Evolutionary conservation across 2,888 invertebrate species (phyloP), one percentile per base, ranked within the genome.

Genomic region (Athrips mouffetella): DNA sequence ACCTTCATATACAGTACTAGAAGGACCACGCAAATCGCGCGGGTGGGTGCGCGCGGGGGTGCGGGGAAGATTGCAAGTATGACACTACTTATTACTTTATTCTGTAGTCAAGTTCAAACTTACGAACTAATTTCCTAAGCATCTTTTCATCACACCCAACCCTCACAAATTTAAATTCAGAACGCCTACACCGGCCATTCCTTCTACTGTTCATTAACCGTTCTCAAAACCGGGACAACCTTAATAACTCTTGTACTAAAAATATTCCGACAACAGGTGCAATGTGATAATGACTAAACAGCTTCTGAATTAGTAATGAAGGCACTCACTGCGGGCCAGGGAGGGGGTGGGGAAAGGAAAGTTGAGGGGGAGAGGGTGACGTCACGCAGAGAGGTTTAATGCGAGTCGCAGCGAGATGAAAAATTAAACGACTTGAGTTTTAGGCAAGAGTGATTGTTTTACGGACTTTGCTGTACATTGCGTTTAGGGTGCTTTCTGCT

Each of bases 271-370:
- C 80, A 83, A 81, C 86, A 86, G 85, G 86, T 86, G 85, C 72
- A 71, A 71, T 70, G 73, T 73, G 80, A 75, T 85, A 84, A 85
- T 82, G 83, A 80, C 80, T 83, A 81, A 81, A 82, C 81, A 82
- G 75, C 78, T 70, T 80, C 73, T 82, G 82, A 81, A 84, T 84
- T 79, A 74, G 70, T 82, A 80, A 84, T 81, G 77, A 81, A 72
- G 70, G 71, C 64, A 64, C 69, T 76, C 72, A 76, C 68, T 51
- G 35, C 40, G 47, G 55, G 39, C 27, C 16, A 31, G 49, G 49
- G 52, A 2, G 16, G 37, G 37, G 21, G 11, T n/a, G 6, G 21
- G 18, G 11, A 21, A 11, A n/a, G 20, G 13, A 11, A n/a, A 18
- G 20, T 7, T 18, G 10, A 13, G 37, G 52, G 49, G 61, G 57